phyloP scores from a whole-genome alignment of 2,113 vertebrate species.

The Melanerpes formicivorus region DNA sequence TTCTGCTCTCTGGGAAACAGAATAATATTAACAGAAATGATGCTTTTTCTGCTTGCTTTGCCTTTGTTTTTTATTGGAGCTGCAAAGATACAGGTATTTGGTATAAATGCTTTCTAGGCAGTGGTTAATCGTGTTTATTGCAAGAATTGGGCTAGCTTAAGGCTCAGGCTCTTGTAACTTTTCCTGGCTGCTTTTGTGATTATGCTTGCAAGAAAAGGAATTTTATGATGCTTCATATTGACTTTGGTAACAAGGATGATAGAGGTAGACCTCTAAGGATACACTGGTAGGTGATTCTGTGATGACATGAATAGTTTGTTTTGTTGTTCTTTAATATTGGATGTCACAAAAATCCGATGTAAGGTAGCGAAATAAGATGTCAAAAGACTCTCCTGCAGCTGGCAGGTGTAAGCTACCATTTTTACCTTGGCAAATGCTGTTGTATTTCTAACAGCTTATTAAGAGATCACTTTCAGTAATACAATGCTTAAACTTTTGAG shows the following conservation, averaged over 20 bases:
- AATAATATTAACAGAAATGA: slow-evolving; percentile 59
- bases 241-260: neutral
- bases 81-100: slow-evolving; percentile 80
- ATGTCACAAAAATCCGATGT: neutral
- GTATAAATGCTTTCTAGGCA: neutral
- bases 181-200: neutral
- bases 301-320: slow-evolving; percentile 11
- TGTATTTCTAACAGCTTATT: neutral
- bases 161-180: neutral
- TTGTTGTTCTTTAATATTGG: slow-evolving; percentile 39
- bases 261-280: neutral
- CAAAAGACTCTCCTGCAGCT: neutral
- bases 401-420: neutral
- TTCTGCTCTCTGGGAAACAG: slow-evolving; percentile 70
- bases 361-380: neutral
- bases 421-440: neutral
- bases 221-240: neutral
- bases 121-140: neutral
- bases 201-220: neutral
- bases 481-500: neutral
- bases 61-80: slow-evolving; percentile 73
- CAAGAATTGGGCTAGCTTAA: neutral
- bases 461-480: neutral
- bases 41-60: slow-evolving; percentile 68
- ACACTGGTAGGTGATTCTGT: neutral